Evolutionary conservation across 2,888 invertebrate genomes (phyloP).

Genomic region (Cacoxenus indagator): DNA sequence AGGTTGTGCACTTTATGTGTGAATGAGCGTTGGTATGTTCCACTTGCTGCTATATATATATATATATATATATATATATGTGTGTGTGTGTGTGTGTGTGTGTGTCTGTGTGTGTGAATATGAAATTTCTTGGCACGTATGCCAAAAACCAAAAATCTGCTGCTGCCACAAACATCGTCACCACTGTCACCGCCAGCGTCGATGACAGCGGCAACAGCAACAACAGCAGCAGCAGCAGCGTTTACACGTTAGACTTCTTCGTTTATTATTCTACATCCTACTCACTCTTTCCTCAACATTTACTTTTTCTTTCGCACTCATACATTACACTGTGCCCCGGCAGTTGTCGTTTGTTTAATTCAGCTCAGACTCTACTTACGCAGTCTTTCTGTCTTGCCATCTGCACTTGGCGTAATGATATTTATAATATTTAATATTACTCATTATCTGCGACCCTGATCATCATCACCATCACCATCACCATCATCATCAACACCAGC

Average conservation of each 20-base stretch:
- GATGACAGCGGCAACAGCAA: neutral
- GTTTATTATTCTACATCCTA: neutral
- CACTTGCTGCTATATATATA: neutral
- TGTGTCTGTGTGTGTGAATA: slow-evolving; percentile 27
- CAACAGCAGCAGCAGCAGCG: neutral
- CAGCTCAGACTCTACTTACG: neutral
- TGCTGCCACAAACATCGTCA: neutral
- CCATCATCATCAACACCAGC: neutral
- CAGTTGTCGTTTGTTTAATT: neutral
- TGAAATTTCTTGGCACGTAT: slow-evolving; percentile 59
- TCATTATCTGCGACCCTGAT: neutral
- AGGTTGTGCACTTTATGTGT: slow-evolving; percentile 4
- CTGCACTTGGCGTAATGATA: slow-evolving; percentile 3
- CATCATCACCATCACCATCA: neutral
- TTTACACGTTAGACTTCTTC: neutral
- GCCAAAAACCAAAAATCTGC: slow-evolving; percentile 52
- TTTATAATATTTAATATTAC: slow-evolving; percentile 17
- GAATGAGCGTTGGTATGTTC: neutral
- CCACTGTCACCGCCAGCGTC: neutral
- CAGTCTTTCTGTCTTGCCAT: neutral
- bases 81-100: neutral
- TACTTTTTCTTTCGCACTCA: neutral
- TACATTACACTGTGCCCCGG: neutral
- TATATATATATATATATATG: neutral
- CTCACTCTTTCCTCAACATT: neutral